Conservation (phyloP, 2,888 invertebrate species). For the Chaetogeoica ovagalla region DNA sequence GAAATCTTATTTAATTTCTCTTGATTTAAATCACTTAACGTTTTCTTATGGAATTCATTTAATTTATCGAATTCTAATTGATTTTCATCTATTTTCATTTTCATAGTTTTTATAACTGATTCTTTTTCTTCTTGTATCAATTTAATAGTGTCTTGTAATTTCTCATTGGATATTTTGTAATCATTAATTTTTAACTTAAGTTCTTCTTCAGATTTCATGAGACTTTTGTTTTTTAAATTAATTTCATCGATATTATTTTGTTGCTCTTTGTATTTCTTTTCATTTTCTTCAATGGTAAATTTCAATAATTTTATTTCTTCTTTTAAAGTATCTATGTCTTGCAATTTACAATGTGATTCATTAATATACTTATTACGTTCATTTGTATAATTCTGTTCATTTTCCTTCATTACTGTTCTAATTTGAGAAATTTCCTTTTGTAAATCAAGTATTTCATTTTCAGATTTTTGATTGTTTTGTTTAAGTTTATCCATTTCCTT, state of each 20-base stretch:
- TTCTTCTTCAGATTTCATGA: conserved; percentile 26
- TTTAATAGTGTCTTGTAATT: conserved; percentile 22
- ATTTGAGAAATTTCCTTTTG: conserved; percentile 38
- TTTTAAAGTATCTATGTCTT: conserved; percentile 30
- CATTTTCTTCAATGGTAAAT: conserved; percentile 7
- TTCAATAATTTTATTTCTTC: conserved; percentile 32
- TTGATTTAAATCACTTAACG: conserved; percentile 42
- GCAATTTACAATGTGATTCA: conserved; percentile 34
- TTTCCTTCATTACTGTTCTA: conserved; percentile 41
- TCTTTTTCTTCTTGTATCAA: conserved; percentile 31
- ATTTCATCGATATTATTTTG: conserved; percentile 23
- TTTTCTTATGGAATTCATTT: conserved; percentile 25
- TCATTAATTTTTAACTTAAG: conserved; percentile 12
- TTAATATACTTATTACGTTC: conserved; percentile 39
- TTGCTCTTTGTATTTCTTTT: conserved; percentile 1
- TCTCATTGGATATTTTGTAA: conserved; percentile 14
- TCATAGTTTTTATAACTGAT: background rate
- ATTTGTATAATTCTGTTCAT: conserved; percentile 19
- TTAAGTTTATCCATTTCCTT: conserved; percentile 54
- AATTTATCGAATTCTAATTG: conserved; percentile 31
- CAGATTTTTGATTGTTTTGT: conserved; percentile 54
- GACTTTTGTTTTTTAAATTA: conserved; percentile 17
- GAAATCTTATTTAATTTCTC: conserved; percentile 46
- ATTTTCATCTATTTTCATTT: conserved; percentile 26
- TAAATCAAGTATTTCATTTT: conserved; percentile 44